Conservation (phyloP, 2,113 vertebrate genomes). For the Hippocampus comes region DNA sequence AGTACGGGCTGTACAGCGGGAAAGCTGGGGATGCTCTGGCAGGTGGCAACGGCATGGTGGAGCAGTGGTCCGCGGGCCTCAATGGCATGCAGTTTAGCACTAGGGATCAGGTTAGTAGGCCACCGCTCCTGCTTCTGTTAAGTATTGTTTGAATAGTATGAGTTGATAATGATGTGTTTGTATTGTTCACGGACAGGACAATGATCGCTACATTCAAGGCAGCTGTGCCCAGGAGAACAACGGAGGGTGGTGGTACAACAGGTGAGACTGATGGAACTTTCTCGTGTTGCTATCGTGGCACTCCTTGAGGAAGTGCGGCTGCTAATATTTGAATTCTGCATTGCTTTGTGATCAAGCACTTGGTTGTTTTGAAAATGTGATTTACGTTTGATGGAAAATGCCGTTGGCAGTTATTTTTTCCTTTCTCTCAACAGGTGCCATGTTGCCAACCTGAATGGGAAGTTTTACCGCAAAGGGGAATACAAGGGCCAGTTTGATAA, state of each 20-base stretch:
- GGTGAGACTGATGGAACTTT: conserved; percentile 60
- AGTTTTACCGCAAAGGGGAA: conserved; percentile 76
- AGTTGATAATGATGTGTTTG: not conserved
- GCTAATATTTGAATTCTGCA: no score
- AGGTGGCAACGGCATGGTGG: conserved; percentile 76
- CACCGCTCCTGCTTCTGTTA: not conserved
- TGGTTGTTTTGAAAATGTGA: not conserved
- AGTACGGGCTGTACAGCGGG: conserved; percentile 80
- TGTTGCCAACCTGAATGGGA: conserved; percentile 82
- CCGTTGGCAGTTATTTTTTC: not conserved
- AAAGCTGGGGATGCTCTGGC: conserved; percentile 81
- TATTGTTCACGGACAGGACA: conserved; percentile 64
- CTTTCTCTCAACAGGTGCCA: conserved; percentile 76
- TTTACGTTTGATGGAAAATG: not conserved
- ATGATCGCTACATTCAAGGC: conserved; percentile 80
- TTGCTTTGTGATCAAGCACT: no score
- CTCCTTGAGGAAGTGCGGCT: no score
- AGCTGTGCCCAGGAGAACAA: conserved; percentile 82
- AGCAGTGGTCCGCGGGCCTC: conserved; percentile 82
- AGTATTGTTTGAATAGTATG: not conserved
- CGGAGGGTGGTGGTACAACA: conserved; percentile 91
- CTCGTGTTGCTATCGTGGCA: no score
- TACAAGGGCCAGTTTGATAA: conserved; percentile 77
- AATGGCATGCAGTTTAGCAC: conserved; percentile 87
- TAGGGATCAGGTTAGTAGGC: conserved; percentile 67